These are phyloP conservation scores for Acipenser transmontanus DNA, from an alignment of 2,797 vertebrate species.

Conservation along the genomic window DNA sequence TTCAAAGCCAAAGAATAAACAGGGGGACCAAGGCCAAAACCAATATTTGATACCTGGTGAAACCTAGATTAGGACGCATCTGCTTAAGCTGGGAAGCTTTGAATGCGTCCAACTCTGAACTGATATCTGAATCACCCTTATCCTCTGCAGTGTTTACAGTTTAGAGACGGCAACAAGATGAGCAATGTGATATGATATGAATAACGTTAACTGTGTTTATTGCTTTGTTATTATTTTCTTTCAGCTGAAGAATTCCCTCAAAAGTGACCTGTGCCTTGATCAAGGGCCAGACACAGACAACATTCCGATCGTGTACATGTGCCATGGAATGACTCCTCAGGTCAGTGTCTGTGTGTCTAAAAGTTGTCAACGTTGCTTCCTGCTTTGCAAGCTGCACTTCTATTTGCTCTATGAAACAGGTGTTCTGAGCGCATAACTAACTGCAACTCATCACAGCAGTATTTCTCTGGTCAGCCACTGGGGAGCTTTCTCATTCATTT, in stretches of 20 bases:
- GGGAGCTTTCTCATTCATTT: not conserved
- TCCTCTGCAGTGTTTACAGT: not conserved
- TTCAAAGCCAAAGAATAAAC: not conserved
- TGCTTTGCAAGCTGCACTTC: not conserved
- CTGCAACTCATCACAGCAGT: not conserved
- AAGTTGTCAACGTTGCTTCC: too few relatives aligned
- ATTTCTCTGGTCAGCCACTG: not conserved
- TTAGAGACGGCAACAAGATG: not conserved
- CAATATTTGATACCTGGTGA: not conserved
- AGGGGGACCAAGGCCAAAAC: not conserved
- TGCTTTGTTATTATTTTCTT: conserved; percentile 10
- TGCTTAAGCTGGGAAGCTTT: not conserved
- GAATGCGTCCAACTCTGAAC: not conserved
- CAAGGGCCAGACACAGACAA: conserved; percentile 95
- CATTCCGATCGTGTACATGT: conserved; percentile 91
- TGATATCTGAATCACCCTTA: not conserved
- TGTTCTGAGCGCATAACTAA: not conserved
- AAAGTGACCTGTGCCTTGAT: conserved; percentile 91
- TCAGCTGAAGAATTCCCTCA: conserved; percentile 91
- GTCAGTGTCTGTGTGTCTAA: conserved; percentile 50
- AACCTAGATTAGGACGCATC: not conserved
- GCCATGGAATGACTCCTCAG: conserved; percentile 95
- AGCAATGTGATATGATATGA: conserved; percentile 15
- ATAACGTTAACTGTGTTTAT: conserved; percentile 7
- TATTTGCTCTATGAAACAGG: not conserved